phyloP scores from a whole-genome alignment of 2,113 vertebrate species.

The Clarias macrocephalus region DNA sequence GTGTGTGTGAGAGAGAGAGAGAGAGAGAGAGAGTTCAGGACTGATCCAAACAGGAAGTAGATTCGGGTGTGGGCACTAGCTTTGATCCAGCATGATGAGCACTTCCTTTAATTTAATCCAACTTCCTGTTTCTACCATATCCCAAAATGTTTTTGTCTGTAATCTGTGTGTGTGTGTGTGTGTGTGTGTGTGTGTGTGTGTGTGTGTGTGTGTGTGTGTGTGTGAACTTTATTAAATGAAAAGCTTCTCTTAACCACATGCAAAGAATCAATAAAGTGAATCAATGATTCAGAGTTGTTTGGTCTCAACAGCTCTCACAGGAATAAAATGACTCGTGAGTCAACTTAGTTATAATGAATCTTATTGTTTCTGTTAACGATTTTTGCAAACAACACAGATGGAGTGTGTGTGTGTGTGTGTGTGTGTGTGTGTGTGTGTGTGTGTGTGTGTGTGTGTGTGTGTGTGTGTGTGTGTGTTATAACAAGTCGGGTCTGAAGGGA shows the following conservation, averaged over 20 bases:
- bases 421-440: conserved; percentile 17
- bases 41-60: not conserved
- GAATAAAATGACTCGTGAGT: not conserved
- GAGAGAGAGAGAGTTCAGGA: not conserved
- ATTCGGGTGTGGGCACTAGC: not conserved
- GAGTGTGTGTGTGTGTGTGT: conserved; percentile 9
- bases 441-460: not conserved
- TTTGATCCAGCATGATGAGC: conserved; percentile 15
- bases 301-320: not conserved
- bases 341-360: not conserved
- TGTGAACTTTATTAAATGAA: not conserved
- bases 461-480: conserved; percentile 2
- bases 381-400: not conserved
- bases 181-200: conserved; percentile 6
- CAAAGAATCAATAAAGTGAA: not conserved
- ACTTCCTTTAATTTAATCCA: conserved; percentile 24
- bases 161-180: conserved; percentile 14
- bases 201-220: not conserved
- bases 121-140: not conserved
- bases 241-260: not conserved
- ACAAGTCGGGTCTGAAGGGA: conserved; percentile 14
- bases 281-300: not conserved
- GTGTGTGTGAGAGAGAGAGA: not conserved
- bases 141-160: conserved; percentile 1
- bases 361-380: not conserved